These are phyloP conservation scores for Zeuzera pyrina DNA, from an alignment of 2,888 invertebrate species.

Conservation along the genomic window DNA sequence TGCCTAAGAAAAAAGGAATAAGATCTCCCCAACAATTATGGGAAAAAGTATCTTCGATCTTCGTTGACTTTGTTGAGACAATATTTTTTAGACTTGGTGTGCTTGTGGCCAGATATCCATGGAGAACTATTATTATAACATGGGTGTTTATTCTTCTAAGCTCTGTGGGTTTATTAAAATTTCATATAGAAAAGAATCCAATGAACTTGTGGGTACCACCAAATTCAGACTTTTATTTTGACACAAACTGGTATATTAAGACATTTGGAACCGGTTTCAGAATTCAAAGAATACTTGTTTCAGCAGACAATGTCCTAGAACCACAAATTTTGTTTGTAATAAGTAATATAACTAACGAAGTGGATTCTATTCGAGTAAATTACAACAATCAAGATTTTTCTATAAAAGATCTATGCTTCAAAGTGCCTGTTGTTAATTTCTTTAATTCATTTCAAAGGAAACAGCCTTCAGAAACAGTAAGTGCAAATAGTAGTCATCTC, in stretches of 20 bases:
- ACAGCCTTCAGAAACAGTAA: conserved; percentile 29
- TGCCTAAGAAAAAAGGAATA: conserved; percentile 43
- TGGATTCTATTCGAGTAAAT: conserved; percentile 46
- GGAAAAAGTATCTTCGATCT: conserved; percentile 51
- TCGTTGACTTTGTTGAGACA: conserved; percentile 55
- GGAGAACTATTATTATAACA: conserved; percentile 72
- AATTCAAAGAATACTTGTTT: conserved; percentile 74
- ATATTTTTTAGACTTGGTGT: conserved; percentile 75
- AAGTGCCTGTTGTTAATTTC: conserved; percentile 60
- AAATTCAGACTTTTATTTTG: conserved; percentile 77
- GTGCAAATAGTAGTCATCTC: conserved; percentile 13
- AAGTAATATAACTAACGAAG: conserved; percentile 63
- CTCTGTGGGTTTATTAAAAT: conserved; percentile 74
- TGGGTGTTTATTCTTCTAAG: conserved; percentile 72
- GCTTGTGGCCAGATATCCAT: conserved; percentile 73
- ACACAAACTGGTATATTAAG: conserved; percentile 81
- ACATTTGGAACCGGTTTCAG: conserved; percentile 77
- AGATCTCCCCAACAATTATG: conserved; percentile 53
- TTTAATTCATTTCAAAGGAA: conserved; percentile 29
- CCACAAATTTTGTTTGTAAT: conserved; percentile 71
- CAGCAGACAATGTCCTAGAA: conserved; percentile 78
- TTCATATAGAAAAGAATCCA: conserved; percentile 82
- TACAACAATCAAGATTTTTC: conserved; percentile 31
- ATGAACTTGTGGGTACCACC: conserved; percentile 84
- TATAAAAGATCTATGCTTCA: conserved; percentile 51